Evolutionary conservation across 2,888 invertebrate genomes (phyloP), one percentile per base, ranked within the genome.

Genomic region (Ichneumoninae sp.): DNA sequence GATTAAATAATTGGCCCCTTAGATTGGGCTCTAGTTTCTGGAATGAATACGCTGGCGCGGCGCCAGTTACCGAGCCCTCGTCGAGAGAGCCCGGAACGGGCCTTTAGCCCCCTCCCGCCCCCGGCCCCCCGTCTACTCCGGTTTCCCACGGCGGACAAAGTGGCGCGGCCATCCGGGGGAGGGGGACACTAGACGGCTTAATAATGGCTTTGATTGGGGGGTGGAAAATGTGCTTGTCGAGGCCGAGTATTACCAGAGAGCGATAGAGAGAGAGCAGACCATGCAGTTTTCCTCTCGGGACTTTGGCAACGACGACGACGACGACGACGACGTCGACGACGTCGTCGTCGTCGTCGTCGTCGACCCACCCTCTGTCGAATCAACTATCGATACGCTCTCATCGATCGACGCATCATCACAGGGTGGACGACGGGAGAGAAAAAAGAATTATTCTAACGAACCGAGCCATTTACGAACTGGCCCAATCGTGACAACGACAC

Each of bases 1-100:
- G 93, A 93, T 93, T 93, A 93, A 93, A 93, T 93, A 93, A 93
- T 93, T 93, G 93, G 93, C 91, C 91, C 91, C 91, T 92, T 91
- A 91, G 92, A 93, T 93, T 92, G 92, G 92, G 90, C 91, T 90
- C 91, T 92, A 92, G 93, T 93, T 93, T 91, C 92, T 89, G 91
- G 92, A 93, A 93, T 92, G 93, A 93, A 93, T 93, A 92, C 92
- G 91, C 90, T 93, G 93, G 93, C 92, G 85, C 83, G 54, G 76
- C 87, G 91, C 92, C 92, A 92, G 89, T 87, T 81, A 86, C 86
- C 83, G 85, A 85, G 83, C 85, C 89, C 68, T 83, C 63, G 47
- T 76, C 65, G 63, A 68, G 54, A 47, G 76, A 66, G 73, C 74
- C 65, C 74, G 66, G 79, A 83, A 79, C 80, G 83, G 83, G 83